Conservation (phyloP, 1,140 invertebrate species). For the Saccostrea echinata region DNA sequence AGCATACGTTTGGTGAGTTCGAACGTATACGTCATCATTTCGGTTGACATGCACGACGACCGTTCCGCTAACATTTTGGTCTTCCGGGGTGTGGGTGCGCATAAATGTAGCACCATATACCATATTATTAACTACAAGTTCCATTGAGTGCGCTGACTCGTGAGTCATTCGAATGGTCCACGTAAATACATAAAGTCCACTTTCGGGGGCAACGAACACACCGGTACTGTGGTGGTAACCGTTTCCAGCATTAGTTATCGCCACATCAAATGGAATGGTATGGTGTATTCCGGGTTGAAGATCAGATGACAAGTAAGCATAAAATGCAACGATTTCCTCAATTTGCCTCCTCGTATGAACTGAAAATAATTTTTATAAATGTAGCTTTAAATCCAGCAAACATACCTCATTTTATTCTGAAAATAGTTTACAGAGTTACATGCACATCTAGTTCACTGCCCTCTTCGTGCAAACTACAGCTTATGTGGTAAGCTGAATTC, state of each 20-base stretch:
- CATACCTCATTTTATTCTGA: too few species aligned
- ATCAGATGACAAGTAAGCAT: constrained; percentile 3
- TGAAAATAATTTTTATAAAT: too few species aligned
- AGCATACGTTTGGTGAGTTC: neutral
- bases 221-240: constrained; percentile 27
- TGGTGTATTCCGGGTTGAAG: neutral
- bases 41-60: constrained; percentile 1
- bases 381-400: too few species aligned
- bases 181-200: constrained; percentile 42
- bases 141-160: neutral
- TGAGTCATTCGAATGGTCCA: constrained; percentile 14
- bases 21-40: neutral
- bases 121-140: constrained; percentile 11
- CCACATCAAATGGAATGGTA: constrained; percentile 36
- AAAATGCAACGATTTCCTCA: constrained; percentile 7
- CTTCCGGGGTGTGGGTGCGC: neutral
- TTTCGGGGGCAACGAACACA: constrained; percentile 19
- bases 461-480: too few species aligned
- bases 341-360: neutral
- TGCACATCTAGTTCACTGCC: too few species aligned
- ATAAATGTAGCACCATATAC: neutral
- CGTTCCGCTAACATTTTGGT: neutral
- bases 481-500: too few species aligned
- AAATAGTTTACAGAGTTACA: too few species aligned
- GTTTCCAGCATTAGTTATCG: constrained; percentile 23